Base-by-base conservation (phyloP, 30 jellyfish, hydroid and myxozoan genomes). In the Turritopsis rubra region DNA sequence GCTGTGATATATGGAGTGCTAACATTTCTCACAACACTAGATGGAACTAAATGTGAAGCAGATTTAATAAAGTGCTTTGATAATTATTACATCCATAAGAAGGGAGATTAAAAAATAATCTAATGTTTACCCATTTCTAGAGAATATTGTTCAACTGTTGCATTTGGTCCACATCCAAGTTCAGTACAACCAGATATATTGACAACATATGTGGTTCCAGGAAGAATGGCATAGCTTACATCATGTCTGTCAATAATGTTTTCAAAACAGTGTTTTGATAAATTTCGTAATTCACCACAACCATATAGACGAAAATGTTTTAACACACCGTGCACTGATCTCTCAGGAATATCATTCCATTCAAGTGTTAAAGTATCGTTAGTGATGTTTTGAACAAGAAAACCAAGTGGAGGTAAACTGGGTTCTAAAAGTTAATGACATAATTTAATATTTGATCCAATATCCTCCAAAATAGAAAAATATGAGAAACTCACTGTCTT, bases 121-220 rank as follows among this genome's bases (percentile, higher is more conserved):
- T 68, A 19, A n/a, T 19, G 28, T 22, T 68, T 68, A 68, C 77
- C 77, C 77, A 68, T 68, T 68, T 68, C 77, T 19, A 68, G 19
- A n/a, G 5, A 68, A 27, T 27, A n/a, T 19, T 68, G 77, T 27
- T 68, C 21, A 68, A 68, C 31, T 23, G 28, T n/a, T 68, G 77
- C 30, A 1, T 68, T 27, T 7, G 77, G 31, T 68, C 77, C 77
- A 27, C 77, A 68, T 9, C 77, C 77, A 68, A 68, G 16, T 7
- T 7, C 30, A n/a, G 77, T 68, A 27, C 77, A 68, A 23, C 77
- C 77, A 9, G 77, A 68, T 27, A 68, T n/a, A 68, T 23, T 68
- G 30, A 68, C 9, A 9, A 23, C 30, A 27, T 68, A 68, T 22
- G 30, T 68, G 17, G 77, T 68, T 7, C 77, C 77, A 1, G 77